These are phyloP conservation scores for Drosophila macrospina DNA, from an alignment of 2,888 invertebrate genomes.

Conservation along the genomic window DNA sequence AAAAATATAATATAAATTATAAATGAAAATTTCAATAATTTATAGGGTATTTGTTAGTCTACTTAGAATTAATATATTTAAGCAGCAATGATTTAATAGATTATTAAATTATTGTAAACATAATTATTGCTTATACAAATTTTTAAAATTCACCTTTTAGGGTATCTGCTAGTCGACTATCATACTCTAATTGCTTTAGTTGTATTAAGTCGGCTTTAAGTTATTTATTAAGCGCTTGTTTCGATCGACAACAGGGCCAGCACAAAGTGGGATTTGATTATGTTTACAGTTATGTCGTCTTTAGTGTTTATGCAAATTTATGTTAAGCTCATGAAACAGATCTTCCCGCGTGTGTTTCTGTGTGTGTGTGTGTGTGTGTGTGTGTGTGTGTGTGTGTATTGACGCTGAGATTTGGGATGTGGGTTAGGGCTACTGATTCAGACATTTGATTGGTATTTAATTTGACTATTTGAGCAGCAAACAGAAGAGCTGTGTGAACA, in stretches of 20 bases:
- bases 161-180: constrained; percentile 23
- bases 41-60: too few species aligned
- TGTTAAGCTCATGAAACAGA: constrained; percentile 61
- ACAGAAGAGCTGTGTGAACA: constrained; percentile 32
- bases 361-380: constrained; percentile 19
- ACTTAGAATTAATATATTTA: too few species aligned
- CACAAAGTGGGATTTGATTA: constrained; percentile 60
- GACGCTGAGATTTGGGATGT: constrained; percentile 30
- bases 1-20: neutral
- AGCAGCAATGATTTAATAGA: too few species aligned
- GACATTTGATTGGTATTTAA: constrained; percentile 68
- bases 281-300: constrained; percentile 73
- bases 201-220: constrained; percentile 21
- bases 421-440: constrained; percentile 63
- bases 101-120: too few species aligned
- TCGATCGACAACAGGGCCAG: constrained; percentile 38
- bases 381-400: constrained; percentile 11
- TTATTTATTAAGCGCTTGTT: constrained; percentile 72
- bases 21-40: neutral
- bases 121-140: too few species aligned
- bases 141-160: too few species aligned
- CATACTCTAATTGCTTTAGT: fast-evolving
- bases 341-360: constrained; percentile 8
- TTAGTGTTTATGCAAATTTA: constrained; percentile 73
- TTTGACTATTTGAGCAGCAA: constrained; percentile 42